Percentiles rank a stretch among this genome's conserved stretches.
Evolutionary conservation across 2,888 invertebrate genomes (phyloP).

Genomic region (Torymus tubicola): DNA sequence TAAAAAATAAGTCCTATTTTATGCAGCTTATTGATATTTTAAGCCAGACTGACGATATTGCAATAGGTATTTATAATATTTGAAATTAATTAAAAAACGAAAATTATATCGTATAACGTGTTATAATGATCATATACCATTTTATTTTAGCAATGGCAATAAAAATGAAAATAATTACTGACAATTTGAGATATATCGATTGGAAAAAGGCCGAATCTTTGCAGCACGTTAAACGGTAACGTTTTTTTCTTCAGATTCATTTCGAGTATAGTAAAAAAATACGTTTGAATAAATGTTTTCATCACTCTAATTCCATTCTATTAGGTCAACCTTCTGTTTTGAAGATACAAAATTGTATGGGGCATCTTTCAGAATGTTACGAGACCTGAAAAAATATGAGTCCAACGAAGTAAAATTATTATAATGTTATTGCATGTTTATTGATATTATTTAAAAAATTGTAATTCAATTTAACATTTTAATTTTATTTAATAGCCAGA

Average conservation of each 20-base stretch:
- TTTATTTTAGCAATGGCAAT: slow-evolving; percentile 33
- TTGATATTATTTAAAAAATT: no score
- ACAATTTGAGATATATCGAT: slow-evolving; percentile 32
- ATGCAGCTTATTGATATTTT: slow-evolving; percentile 18
- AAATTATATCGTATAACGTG: no score
- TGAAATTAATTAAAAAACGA: background rate
- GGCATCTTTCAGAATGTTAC: slow-evolving; percentile 29
- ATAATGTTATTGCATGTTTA: no score
- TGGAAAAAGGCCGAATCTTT: slow-evolving; percentile 17
- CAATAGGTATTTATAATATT: slow-evolving; percentile 19
- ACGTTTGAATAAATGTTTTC: no score
- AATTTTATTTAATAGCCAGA: no score
- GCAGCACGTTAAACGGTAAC: background rate
- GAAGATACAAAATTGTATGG: slow-evolving; percentile 41
- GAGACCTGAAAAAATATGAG: slow-evolving; percentile 10
- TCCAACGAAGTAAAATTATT: background rate
- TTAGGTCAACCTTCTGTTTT: slow-evolving; percentile 25
- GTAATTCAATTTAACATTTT: no score
- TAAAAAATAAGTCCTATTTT: slow-evolving; percentile 31
- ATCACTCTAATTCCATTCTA: background rate
- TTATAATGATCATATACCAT: no score
- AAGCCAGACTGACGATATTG: slow-evolving; percentile 16
- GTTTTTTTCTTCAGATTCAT: no score
- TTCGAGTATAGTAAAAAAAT: no score
- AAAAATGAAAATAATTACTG: slow-evolving; percentile 26